Conservation (phyloP, 2,797 vertebrate genomes). For the Lemur catta region DNA sequence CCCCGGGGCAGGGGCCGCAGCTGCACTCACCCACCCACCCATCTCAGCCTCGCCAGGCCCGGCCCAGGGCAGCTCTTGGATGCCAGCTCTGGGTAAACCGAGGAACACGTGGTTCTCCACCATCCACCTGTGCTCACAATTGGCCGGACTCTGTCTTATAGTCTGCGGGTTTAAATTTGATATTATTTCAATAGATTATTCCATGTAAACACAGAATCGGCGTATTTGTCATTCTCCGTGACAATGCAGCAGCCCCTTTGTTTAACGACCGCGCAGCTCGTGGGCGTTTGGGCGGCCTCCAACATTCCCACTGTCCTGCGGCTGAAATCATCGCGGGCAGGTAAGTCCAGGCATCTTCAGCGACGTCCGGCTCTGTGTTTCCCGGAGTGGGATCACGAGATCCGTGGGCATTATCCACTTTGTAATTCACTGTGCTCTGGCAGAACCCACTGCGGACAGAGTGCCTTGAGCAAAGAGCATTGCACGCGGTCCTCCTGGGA, state of each 20-base stretch:
- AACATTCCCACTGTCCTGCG: accelerated
- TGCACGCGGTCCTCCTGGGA: background rate
- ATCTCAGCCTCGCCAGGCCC: background rate
- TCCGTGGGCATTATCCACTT: background rate
- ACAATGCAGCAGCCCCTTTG: accelerated
- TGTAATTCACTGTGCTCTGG: accelerated
- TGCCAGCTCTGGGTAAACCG: background rate
- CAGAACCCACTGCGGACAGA: accelerated
- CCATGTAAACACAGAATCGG: no score
- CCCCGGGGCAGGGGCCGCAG: background rate
- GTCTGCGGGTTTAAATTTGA: accelerated
- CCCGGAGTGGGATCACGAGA: background rate
- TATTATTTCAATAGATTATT: background rate
- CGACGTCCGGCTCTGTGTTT: accelerated
- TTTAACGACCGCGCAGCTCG: background rate
- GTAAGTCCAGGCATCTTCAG: background rate
- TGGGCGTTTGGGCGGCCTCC: background rate
- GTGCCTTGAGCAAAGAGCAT: background rate
- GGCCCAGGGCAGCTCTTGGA: background rate
- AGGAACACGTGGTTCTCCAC: accelerated
- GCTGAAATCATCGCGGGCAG: background rate
- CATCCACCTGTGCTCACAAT: accelerated
- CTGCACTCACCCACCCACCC: accelerated
- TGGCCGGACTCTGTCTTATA: background rate
- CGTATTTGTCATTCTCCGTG: accelerated